Evolutionary conservation across 2,113 vertebrate species (phyloP), one percentile per base, ranked within the genome.

Genomic region (Cryptomyrus ogoouensis): DNA sequence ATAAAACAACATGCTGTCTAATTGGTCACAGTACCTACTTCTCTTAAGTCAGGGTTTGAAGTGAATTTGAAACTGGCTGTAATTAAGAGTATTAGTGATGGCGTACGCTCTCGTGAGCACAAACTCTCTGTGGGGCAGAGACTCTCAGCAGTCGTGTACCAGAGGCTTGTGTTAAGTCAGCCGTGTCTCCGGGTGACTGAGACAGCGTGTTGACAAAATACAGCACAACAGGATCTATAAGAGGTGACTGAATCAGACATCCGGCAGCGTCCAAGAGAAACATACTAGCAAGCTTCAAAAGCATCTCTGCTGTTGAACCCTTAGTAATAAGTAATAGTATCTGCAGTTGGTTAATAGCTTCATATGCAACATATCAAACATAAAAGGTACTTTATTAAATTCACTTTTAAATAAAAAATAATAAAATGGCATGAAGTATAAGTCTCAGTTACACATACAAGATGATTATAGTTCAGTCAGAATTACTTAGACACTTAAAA

Each of bases 81-180:
- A 87, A 87, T 87, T 52, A 87, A 87, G 27, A 87, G 49, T 35
- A 35, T 56, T 87, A 53, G 50, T n/a, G 47, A 53, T 87, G 49
- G 50, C 15, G 1, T 87, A 87, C 13, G n/a, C 5, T 31, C 85
- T 56, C n/a, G 5, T 87, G 50, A 56, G 83, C n/a, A 50, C 10
- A 80, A 80, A 80, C 74, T 86, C 83, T 86, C 83, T 86, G 9
- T 15, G 83, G 83, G 44, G 85, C 24, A 19, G 31, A 56, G 31
- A 87, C 49, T 87, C 85, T 87, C 49, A 19, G 49, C n/a, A 35
- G 85, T 56, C 13, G 12, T 49, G 47, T 27, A 50, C n/a, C 10
- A n/a, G 83, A 49, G 83, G 44, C 44, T 86, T 46, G 44, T 12
- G 21, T 49, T 50, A 86, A 86, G 83, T 27, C 7, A 47, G 44